Percentiles rank a stretch among this genome's conserved stretches.
Evolutionary conservation across 2,888 invertebrate genomes (phyloP).

Genomic region (Lagria hirta): DNA sequence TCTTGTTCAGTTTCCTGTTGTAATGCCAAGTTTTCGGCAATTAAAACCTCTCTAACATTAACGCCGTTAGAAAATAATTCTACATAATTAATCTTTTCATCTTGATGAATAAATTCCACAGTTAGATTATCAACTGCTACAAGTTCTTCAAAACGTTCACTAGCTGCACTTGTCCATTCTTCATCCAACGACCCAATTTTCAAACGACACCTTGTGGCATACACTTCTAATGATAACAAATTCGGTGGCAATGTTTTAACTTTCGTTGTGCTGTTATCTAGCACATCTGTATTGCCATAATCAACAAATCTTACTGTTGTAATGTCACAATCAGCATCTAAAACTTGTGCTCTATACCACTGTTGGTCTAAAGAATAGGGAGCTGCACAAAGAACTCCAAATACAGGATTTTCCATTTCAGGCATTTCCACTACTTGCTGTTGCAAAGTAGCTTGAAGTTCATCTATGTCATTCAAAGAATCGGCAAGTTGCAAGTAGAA

Average conservation of each 20-base stretch:
- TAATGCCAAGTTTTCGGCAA: conserved; percentile 61
- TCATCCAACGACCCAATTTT: conserved; percentile 64
- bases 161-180: conserved; percentile 66
- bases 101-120: conserved; percentile 53
- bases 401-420: conserved; percentile 60
- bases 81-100: conserved; percentile 66
- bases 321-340: conserved; percentile 75
- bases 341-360: conserved; percentile 91
- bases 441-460: conserved; percentile 67
- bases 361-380: conserved; percentile 79
- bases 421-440: conserved; percentile 57
- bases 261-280: conserved; percentile 62
- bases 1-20: conserved; percentile 7
- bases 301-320: conserved; percentile 77
- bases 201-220: conserved; percentile 66
- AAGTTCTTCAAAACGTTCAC: conserved; percentile 58
- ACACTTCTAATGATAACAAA: conserved; percentile 59
- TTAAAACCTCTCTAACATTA: conserved; percentile 63
- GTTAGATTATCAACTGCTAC: conserved; percentile 34
- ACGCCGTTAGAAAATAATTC: conserved; percentile 64
- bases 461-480: conserved; percentile 59
- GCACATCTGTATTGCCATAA: conserved; percentile 76
- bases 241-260: conserved; percentile 65
- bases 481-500: conserved; percentile 72
- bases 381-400: conserved; percentile 71